Percentiles rank a stretch among this genome's conserved stretches.
These are phyloP conservation scores for Malacoraja senta DNA, from an alignment of 2,797 vertebrate species.

Conservation along the genomic window DNA sequence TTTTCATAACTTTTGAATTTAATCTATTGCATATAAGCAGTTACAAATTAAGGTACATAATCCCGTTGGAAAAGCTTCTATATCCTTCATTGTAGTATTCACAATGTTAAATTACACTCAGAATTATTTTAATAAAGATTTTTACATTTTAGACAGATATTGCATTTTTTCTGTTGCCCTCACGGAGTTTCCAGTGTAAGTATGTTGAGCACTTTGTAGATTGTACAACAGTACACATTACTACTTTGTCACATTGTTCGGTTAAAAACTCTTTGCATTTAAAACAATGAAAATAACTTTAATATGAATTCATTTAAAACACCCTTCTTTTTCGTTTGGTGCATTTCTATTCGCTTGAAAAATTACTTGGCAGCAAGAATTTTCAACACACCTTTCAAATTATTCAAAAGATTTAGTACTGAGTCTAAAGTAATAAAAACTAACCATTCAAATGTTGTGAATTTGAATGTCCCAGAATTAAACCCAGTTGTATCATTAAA, in stretches of 20 bases:
- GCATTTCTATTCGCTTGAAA: not conserved
- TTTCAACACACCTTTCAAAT: not conserved
- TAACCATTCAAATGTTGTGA: not conserved
- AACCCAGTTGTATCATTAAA: not conserved
- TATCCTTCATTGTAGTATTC: not conserved
- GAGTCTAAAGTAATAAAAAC: not conserved
- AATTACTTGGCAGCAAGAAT: not conserved
- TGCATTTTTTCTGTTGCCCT: slow-evolving; percentile 5
- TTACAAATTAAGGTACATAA: not conserved
- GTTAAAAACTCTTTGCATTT: not conserved
- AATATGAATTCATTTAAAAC: not conserved
- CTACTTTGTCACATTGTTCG: slow-evolving; percentile 11
- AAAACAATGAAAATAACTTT: slow-evolving; percentile 2
- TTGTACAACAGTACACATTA: not conserved
- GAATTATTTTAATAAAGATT: not conserved
- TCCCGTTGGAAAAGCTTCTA: not conserved
- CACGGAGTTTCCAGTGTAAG: slow-evolving; percentile 3
- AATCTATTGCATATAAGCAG: not conserved
- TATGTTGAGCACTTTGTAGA: not conserved
- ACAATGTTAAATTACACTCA: not conserved
- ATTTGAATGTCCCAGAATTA: not conserved
- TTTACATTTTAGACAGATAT: no score
- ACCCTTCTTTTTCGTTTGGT: not conserved
- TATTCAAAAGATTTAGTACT: not conserved
- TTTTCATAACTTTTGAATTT: not conserved